Evolutionary conservation across 2,888 invertebrate genomes (phyloP).

Genomic region (Leptinotarsa juncta): DNA sequence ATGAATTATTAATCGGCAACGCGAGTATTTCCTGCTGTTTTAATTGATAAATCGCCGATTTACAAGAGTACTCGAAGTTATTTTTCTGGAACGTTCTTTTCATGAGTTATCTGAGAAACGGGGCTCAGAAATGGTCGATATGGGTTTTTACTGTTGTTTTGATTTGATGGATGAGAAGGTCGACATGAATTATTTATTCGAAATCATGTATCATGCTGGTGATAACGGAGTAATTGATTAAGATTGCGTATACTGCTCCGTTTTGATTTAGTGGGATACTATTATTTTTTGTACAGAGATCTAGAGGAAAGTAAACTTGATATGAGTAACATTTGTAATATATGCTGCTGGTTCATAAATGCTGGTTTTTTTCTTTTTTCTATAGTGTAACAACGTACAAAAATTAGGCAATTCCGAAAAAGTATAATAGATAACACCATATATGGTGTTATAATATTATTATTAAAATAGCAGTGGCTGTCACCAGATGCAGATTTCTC

Average conservation of each 20-base stretch:
- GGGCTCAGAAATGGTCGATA: not conserved
- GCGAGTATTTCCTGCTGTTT: conserved; percentile 36
- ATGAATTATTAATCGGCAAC: conserved; percentile 38
- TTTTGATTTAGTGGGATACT: not conserved
- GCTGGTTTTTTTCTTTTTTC: too few relatives aligned
- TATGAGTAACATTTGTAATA: too few relatives aligned
- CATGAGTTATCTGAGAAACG: not conserved
- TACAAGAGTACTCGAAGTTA: conserved; percentile 6
- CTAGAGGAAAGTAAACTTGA: too few relatives aligned
- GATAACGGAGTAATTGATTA: not conserved
- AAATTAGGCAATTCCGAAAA: too few relatives aligned
- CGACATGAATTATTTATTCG: not conserved
- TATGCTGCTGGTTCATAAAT: too few relatives aligned
- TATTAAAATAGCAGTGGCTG: too few relatives aligned
- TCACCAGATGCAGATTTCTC: too few relatives aligned
- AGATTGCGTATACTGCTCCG: not conserved
- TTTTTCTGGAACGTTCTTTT: not conserved
- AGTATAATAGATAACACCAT: too few relatives aligned
- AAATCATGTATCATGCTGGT: not conserved
- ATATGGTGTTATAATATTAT: too few relatives aligned
- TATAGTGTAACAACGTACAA: too few relatives aligned
- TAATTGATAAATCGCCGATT: conserved; percentile 22
- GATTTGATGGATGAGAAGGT: conserved; percentile 6
- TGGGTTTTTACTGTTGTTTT: not conserved
- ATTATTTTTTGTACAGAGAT: too few relatives aligned